These are phyloP conservation scores for Eptesicus fuscus DNA, from an alignment of 2,113 vertebrate species.

Conservation along the genomic window DNA sequence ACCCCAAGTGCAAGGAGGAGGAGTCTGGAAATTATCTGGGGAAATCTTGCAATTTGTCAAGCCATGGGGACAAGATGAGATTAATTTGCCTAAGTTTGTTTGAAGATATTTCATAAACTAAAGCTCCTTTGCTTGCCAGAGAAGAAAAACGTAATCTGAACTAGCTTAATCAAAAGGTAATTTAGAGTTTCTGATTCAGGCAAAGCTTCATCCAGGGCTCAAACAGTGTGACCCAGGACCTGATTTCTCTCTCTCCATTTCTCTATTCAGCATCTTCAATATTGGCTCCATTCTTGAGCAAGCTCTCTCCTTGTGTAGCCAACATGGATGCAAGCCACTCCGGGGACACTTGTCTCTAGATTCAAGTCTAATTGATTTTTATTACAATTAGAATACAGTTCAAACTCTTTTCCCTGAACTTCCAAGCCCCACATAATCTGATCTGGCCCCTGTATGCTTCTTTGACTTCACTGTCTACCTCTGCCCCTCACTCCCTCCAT, in stretches of 20 bases:
- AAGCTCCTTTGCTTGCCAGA: constrained; percentile 3
- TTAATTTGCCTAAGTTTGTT: constrained; percentile 11
- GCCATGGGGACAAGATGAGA: not conserved
- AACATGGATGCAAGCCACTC: not conserved
- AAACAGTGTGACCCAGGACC: not conserved
- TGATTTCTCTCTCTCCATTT: not conserved
- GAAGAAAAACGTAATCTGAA: not conserved
- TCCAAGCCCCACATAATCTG: not conserved
- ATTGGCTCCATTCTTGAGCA: not conserved
- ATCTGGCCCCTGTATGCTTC: not conserved
- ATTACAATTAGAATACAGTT: constrained; percentile 14
- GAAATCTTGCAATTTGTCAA: constrained; percentile 2
- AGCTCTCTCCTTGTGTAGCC: not conserved
- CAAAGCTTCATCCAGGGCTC: not conserved
- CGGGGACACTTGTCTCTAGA: not conserved
- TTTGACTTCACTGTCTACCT: not conserved
- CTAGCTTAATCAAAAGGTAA: not conserved
- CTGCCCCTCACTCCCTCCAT: not conserved
- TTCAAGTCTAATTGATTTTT: not conserved
- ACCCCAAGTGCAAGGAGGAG: not conserved
- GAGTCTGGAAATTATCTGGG: constrained; percentile 3
- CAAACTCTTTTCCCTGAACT: not conserved
- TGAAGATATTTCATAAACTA: not conserved
- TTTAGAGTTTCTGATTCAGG: not conserved
- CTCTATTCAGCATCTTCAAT: not conserved